Evolutionary conservation across 2,888 invertebrate genomes (phyloP), one percentile per base, ranked within the genome.

Genomic region (Diarsia mendica): DNA sequence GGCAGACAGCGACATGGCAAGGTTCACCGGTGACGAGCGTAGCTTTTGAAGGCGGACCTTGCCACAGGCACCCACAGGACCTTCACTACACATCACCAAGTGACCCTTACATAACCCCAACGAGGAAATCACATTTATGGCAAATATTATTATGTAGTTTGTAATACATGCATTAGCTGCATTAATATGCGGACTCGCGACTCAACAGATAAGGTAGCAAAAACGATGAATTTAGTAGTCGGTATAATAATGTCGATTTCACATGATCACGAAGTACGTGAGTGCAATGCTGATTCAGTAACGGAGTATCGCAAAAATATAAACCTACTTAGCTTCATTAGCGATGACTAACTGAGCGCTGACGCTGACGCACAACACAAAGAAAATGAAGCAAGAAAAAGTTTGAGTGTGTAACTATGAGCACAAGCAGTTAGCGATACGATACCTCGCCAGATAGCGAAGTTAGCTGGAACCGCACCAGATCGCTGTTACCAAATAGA

Each of bases 331-430:
- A 71, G 77, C 71, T 76, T 84, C 72, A 85, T 87, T 88, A 79
- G 81, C 72, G 80, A 82, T 85, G 82, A 88, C 77, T 83, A 81
- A 84, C 79, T 77, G 83, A 80, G 13, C 64, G 82, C 83, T 87
- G 88, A 87, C 86, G 84, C 84, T 87, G 88, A 87, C 86, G 84
- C 84, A 87, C 58, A 77, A 9, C 82, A 80, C 80, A 49, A 80
- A 75, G 81, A 80, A 85, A 83, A 79, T 61, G 49, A 76, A 82
- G 67, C 65, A 72, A 76, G 75, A 74, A 85, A 84, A 77, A 82
- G 79, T 75, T 55, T 55, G 67, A 66, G 65, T 61, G 49, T 46
- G 72, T 75, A 72, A 77, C 67, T 79, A 66, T 77, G 72, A 78
- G 79, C 67, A 67, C 72, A 51, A 58, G 60, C 53, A 63, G 67